Conservation (phyloP, 2,797 vertebrate species). For the Siniperca undulata region DNA sequence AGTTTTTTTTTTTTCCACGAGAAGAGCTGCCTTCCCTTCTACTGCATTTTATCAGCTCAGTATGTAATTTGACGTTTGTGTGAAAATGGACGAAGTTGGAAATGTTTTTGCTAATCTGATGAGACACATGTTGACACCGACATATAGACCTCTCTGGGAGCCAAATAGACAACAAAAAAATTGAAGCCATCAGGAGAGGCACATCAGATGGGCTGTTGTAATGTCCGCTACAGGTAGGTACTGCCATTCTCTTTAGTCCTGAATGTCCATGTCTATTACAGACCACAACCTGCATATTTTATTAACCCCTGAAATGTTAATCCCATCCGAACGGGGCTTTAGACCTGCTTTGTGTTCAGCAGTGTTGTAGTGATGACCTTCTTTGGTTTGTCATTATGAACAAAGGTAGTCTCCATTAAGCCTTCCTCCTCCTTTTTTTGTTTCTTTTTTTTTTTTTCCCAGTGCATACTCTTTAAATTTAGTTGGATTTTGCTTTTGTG, state of each 20-base stretch:
- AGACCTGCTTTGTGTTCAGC: background rate
- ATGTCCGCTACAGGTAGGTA: background rate
- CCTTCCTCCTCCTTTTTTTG: background rate
- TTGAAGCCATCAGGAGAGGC: background rate
- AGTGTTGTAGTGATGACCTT: background rate
- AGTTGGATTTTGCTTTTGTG: background rate
- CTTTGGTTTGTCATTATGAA: background rate
- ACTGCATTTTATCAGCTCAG: background rate
- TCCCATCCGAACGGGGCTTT: background rate
- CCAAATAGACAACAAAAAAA: background rate
- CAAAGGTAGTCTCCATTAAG: background rate
- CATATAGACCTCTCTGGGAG: background rate
- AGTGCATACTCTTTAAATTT: background rate
- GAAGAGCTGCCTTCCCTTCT: background rate
- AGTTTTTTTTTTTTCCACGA: background rate
- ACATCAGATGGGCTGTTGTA: background rate
- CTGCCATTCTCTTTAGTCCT: background rate
- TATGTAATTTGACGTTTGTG: background rate
- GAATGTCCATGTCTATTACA: background rate
- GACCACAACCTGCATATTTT: slow-evolving; percentile 24
- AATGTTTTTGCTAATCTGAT: background rate
- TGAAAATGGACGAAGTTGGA: background rate
- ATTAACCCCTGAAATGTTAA: background rate
- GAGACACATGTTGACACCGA: background rate
- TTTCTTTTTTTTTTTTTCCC: too few relatives aligned